Conservation (phyloP, 2,888 invertebrate species). For the Scaptomyza caliginosa region DNA sequence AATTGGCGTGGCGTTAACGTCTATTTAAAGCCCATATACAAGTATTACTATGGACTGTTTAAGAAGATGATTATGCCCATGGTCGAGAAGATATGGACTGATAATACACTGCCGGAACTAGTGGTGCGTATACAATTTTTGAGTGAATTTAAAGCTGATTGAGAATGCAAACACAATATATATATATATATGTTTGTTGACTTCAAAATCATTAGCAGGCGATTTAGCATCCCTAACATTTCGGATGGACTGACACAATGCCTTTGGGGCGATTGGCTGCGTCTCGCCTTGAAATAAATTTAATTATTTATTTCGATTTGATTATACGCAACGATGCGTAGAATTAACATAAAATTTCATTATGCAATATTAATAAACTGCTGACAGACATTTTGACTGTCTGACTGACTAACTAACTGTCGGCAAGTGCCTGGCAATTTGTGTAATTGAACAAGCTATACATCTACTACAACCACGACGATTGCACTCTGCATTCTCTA, state of each 20-base stretch:
- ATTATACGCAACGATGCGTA: conserved; percentile 83
- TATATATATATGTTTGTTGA: background rate
- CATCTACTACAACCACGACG: background rate
- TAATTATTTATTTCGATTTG: conserved; percentile 83
- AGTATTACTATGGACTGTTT: conserved; percentile 82
- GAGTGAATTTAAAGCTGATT: conserved; percentile 1
- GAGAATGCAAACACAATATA: conserved; percentile 1
- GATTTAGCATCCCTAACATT: conserved; percentile 42
- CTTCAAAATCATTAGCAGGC: conserved; percentile 4
- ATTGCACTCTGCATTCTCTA: background rate
- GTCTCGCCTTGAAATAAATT: conserved; percentile 73
- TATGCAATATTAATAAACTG: conserved; percentile 80
- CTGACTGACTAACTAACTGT: conserved; percentile 8
- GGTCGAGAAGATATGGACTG: conserved; percentile 82
- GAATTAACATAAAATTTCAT: conserved; percentile 84
- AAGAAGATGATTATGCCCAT: conserved; percentile 78
- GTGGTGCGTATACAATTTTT: conserved; percentile 67
- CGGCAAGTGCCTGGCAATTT: conserved; percentile 64
- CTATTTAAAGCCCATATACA: conserved; percentile 83
- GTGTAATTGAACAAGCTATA: conserved; percentile 66
- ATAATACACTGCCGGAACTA: conserved; percentile 79
- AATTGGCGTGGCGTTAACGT: conserved; percentile 82
- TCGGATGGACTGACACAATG: conserved; percentile 17
- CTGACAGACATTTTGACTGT: conserved; percentile 54
- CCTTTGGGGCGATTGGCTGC: conserved; percentile 47